Percentiles rank a stretch among this genome's conserved stretches.
These are phyloP conservation scores for Alviniconcha marisindica DNA, from an alignment of 1,140 invertebrate genomes.

Conservation along the genomic window DNA sequence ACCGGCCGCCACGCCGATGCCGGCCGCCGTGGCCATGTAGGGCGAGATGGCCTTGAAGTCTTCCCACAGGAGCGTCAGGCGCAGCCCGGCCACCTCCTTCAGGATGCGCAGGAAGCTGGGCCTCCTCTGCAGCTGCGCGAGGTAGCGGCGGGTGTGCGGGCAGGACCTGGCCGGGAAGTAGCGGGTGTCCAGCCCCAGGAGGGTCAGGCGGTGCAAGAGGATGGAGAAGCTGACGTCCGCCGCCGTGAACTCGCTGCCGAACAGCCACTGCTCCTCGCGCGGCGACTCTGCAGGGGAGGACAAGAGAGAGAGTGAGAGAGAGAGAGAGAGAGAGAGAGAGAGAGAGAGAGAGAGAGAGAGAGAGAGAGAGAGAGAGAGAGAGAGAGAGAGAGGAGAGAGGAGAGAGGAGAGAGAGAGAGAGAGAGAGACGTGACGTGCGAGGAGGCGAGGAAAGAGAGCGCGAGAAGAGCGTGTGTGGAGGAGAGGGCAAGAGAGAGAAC, in stretches of 20 bases:
- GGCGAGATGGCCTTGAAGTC: constrained; percentile 59
- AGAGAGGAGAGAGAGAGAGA: too few relatives aligned
- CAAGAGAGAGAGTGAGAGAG: too few relatives aligned
- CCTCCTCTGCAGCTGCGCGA: constrained; percentile 80
- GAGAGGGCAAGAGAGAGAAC: background rate
- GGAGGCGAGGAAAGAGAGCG: too few relatives aligned
- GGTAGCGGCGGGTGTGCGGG: constrained; percentile 82
- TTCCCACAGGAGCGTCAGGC: constrained; percentile 58
- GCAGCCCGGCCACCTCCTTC: constrained; percentile 54
- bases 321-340: too few relatives aligned
- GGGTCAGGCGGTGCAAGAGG: constrained; percentile 82
- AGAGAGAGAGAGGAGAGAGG: too few relatives aligned
- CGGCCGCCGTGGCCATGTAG: constrained; percentile 46
- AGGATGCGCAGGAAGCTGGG: constrained; percentile 78
- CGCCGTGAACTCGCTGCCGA: constrained; percentile 82
- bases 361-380: too few relatives aligned
- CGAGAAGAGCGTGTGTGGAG: background rate
- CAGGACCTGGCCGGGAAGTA: constrained; percentile 82
- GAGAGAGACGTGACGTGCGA: too few relatives aligned
- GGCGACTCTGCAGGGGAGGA: too few relatives aligned
- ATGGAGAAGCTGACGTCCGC: constrained; percentile 85
- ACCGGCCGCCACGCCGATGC: constrained; percentile 44
- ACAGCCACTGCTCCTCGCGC: constrained; percentile 81
- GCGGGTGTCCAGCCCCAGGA: constrained; percentile 82
- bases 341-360: too few relatives aligned